Evolutionary conservation across 2,888 invertebrate genomes (phyloP).

Genomic region (Drosophila picticornis): DNA sequence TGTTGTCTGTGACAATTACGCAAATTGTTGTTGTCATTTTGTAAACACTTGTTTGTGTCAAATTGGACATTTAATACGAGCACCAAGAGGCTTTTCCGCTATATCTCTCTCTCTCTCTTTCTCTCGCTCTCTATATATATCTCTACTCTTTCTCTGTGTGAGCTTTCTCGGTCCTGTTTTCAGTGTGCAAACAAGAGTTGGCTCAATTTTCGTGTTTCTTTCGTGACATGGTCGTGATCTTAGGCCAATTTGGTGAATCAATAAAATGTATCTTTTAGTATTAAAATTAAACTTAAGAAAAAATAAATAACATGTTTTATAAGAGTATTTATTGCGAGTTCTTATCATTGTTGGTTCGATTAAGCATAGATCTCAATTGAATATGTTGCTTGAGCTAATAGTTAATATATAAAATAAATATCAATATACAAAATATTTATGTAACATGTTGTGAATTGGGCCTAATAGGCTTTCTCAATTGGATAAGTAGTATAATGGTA

Average conservation of each 20-base stretch:
- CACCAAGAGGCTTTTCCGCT: conserved; percentile 17
- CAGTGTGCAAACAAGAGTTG: conserved; percentile 1
- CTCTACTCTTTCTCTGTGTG: conserved; percentile 1
- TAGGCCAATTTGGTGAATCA: background rate
- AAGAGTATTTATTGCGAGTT: background rate
- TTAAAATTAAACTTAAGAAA: background rate
- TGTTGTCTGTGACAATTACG: conserved; percentile 71
- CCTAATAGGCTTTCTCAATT: background rate
- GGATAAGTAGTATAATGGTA: background rate
- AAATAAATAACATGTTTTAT: background rate
- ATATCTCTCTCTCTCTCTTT: background rate
- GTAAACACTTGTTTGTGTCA: conserved; percentile 81
- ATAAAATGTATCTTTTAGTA: background rate
- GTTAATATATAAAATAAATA: background rate
- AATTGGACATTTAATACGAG: conserved; percentile 77
- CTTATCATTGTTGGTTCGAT: background rate
- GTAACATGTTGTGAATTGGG: background rate
- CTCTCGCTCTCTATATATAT: background rate
- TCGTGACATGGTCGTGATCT: background rate
- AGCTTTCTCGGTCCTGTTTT: background rate
- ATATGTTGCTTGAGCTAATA: background rate
- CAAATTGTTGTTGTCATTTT: conserved; percentile 80
- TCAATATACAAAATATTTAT: background rate
- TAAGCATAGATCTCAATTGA: background rate
- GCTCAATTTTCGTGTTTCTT: background rate